Conservation (phyloP, 2,797 vertebrate genomes). For the Eptatretus atami region DNA sequence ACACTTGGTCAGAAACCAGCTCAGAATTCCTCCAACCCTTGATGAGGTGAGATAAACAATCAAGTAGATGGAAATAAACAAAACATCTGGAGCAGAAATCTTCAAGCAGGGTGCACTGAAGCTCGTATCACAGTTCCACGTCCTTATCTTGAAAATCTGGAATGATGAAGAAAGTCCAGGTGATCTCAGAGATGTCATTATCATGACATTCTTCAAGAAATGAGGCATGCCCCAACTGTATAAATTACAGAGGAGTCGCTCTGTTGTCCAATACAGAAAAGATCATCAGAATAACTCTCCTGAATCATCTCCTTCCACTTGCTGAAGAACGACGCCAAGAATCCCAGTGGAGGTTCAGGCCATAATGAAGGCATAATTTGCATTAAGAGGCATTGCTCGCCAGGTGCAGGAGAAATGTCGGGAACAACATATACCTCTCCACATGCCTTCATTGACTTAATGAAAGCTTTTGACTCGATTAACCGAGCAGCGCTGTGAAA, state of each 20-base stretch:
- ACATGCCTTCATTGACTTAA: background rate
- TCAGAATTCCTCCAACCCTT: slow-evolving; percentile 8
- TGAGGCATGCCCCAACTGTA: background rate
- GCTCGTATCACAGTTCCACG: background rate
- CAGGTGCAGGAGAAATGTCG: background rate
- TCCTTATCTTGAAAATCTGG: background rate
- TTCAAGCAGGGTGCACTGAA: slow-evolving; percentile 7
- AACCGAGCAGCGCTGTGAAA: background rate
- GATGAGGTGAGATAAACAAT: slow-evolving; percentile 8
- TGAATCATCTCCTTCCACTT: slow-evolving; percentile 1
- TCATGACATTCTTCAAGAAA: background rate
- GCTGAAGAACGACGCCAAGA: background rate
- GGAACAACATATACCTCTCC: background rate
- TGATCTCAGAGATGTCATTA: background rate
- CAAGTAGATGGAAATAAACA: slow-evolving; percentile 10
- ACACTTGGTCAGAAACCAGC: background rate
- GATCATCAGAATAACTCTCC: background rate
- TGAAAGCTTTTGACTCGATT: background rate
- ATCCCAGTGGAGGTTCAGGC: background rate
- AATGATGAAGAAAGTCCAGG: background rate
- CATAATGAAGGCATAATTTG: background rate
- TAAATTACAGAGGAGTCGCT: background rate
- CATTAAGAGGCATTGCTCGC: background rate
- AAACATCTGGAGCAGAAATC: slow-evolving; percentile 10
- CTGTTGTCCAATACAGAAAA: slow-evolving; percentile 1